Conservation (phyloP, 2,113 vertebrate genomes). For the Corythoichthys haematopterus region DNA sequence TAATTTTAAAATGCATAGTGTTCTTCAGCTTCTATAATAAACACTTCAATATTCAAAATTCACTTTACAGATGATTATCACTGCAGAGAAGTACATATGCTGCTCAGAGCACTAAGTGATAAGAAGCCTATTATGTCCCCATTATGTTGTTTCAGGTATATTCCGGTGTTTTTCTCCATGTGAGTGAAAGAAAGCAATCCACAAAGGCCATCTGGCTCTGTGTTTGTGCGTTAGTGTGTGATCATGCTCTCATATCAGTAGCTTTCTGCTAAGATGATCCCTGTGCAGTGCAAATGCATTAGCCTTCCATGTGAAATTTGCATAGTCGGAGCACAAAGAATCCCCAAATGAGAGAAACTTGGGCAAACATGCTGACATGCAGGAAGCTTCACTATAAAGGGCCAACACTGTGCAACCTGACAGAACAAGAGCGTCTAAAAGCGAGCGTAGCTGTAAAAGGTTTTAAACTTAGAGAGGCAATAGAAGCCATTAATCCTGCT, state of each 20-base stretch:
- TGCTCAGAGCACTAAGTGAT: slow-evolving; percentile 28
- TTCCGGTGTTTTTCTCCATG: slow-evolving; percentile 3
- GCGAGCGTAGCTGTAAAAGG: slow-evolving; percentile 58
- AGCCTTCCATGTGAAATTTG: slow-evolving; percentile 55
- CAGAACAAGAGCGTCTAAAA: slow-evolving; percentile 55
- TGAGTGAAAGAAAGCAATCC: not conserved
- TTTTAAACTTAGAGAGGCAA: slow-evolving; percentile 64
- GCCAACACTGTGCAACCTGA: slow-evolving; percentile 57
- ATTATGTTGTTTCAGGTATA: slow-evolving; percentile 4
- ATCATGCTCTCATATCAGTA: slow-evolving; percentile 19
- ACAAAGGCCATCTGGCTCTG: not conserved
- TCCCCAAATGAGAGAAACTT: slow-evolving; percentile 66
- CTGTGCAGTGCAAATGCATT: slow-evolving; percentile 47
- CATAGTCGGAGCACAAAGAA: slow-evolving; percentile 64
- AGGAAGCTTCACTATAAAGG: slow-evolving; percentile 54
- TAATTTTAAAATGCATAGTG: slow-evolving; percentile 25
- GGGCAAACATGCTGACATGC: slow-evolving; percentile 68
- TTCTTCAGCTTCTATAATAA: slow-evolving; percentile 19
- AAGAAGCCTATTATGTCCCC: slow-evolving; percentile 12
- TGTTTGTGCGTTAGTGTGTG: not conserved
- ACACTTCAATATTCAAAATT: slow-evolving; percentile 15
- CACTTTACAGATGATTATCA: slow-evolving; percentile 33
- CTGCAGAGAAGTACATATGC: slow-evolving; percentile 26
- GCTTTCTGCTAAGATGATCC: slow-evolving; percentile 33
- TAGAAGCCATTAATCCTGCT: slow-evolving; percentile 59